Percentiles rank a stretch among this genome's conserved stretches.
phyloP scores from a whole-genome alignment of 2,113 vertebrate species.

The Seriola quinqueradiata region DNA sequence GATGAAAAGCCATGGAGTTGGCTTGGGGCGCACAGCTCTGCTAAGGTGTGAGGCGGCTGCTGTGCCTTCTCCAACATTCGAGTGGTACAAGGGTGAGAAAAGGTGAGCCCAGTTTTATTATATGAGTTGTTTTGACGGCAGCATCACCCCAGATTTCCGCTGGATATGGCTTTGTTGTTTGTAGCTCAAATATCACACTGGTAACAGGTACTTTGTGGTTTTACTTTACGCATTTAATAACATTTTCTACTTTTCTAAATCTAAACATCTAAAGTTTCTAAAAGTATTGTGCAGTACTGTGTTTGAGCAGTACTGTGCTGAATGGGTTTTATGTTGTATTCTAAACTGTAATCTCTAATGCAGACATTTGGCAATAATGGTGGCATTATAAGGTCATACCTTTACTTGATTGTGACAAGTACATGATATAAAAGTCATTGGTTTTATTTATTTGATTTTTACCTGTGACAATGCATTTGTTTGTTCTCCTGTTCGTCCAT shows the following conservation, averaged over 20 bases:
- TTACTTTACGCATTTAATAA: background rate
- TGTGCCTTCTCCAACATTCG: slow-evolving; percentile 92
- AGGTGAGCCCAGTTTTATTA: slow-evolving; percentile 87
- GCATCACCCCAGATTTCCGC: background rate
- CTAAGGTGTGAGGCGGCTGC: slow-evolving; percentile 96
- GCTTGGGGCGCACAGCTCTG: slow-evolving; percentile 91
- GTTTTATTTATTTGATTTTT: slow-evolving; percentile 26
- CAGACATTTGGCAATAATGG: slow-evolving; percentile 8
- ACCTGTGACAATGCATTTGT: background rate
- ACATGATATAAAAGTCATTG: background rate
- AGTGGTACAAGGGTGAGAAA: slow-evolving; percentile 98
- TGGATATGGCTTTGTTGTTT: background rate
- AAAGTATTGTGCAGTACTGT: background rate
- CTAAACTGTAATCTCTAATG: background rate
- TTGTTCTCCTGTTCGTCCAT: background rate
- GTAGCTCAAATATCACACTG: background rate
- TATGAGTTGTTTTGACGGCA: background rate
- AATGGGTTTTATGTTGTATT: background rate
- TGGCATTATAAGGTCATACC: background rate
- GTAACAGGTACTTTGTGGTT: background rate
- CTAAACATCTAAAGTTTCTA: background rate
- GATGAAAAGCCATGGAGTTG: slow-evolving; percentile 92
- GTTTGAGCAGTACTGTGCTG: too few species aligned
- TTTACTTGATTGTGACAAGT: slow-evolving; percentile 1
- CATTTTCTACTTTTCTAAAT: background rate